phyloP scores from a whole-genome alignment of 2,888 invertebrate genomes.

The Hartigia nigra region DNA sequence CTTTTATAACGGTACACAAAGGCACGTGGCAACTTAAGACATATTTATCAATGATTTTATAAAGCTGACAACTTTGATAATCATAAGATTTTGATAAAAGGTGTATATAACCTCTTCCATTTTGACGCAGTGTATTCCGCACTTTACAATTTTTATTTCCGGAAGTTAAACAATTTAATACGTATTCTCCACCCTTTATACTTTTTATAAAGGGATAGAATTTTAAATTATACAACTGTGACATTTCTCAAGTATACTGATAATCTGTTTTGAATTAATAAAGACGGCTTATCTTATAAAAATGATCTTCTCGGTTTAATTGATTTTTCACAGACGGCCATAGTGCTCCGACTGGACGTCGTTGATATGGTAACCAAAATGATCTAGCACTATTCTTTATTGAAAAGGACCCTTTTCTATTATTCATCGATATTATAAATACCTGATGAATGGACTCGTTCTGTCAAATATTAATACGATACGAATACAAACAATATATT shows the following conservation, averaged over 20 bases:
- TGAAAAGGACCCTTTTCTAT: background rate
- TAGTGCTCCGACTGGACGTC: background rate
- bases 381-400: background rate
- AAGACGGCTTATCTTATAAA: background rate
- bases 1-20: background rate
- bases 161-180: slow-evolving; percentile 24
- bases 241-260: slow-evolving; percentile 37
- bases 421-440: background rate
- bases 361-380: slow-evolving; percentile 2
- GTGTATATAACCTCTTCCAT: slow-evolving; percentile 47
- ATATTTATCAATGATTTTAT: slow-evolving; percentile 26
- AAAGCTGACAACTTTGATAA: slow-evolving; percentile 27
- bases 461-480: background rate
- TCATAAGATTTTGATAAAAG: slow-evolving; percentile 16
- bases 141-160: slow-evolving; percentile 13
- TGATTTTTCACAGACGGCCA: background rate
- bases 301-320: background rate
- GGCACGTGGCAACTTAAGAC: background rate
- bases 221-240: slow-evolving; percentile 37
- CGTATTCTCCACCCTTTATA: slow-evolving; percentile 20
- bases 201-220: slow-evolving; percentile 25
- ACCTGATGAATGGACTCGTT: background rate
- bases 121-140: slow-evolving; percentile 17
- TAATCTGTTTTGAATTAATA: background rate
- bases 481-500: background rate